phyloP scores from a whole-genome alignment of 2,113 vertebrate species.

The Dasyurus viverrinus region DNA sequence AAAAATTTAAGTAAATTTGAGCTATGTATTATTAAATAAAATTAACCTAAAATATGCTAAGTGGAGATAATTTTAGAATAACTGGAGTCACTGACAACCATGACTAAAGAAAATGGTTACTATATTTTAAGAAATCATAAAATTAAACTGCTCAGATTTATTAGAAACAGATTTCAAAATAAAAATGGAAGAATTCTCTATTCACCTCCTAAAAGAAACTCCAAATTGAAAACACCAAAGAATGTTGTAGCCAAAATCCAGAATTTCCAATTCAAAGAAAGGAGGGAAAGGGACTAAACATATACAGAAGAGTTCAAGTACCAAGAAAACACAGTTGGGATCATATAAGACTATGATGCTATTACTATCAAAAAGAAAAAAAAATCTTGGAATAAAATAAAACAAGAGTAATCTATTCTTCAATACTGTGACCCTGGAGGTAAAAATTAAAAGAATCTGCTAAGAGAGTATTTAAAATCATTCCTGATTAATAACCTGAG shows the following conservation, averaged over 20 bases:
- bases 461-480: neutral
- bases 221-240: neutral
- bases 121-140: neutral
- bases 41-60: neutral
- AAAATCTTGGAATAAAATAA: neutral
- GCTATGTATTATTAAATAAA: neutral
- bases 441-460: neutral
- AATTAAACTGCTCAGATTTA: neutral
- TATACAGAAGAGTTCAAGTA: neutral
- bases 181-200: conserved; percentile 1
- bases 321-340: neutral
- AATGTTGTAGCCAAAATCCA: neutral
- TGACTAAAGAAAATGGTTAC: neutral
- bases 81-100: neutral
- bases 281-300: neutral
- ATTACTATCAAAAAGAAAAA: neutral
- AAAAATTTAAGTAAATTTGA: neutral
- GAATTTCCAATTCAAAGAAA: neutral
- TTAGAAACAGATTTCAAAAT: neutral
- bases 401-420: neutral
- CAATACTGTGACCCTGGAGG: neutral
- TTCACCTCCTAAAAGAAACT: neutral
- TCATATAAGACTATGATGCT: neutral
- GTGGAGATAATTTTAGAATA: neutral
- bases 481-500: neutral